Base-by-base conservation (phyloP, 2,797 vertebrate species). In the Cuculus canorus region DNA sequence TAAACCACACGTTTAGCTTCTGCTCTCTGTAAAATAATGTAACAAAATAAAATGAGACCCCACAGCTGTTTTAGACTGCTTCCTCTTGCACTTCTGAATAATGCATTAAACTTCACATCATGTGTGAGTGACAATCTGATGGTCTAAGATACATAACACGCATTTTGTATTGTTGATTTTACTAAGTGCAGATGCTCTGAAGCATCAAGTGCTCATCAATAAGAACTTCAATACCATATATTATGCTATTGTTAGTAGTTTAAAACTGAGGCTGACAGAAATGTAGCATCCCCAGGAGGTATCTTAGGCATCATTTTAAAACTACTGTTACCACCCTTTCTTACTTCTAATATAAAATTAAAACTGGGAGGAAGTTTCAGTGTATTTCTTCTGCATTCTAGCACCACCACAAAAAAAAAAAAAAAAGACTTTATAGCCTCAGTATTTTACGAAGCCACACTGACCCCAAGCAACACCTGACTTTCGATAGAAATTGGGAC, bases 121-220 rank as follows among this genome's bases (percentile, higher is more conserved):
- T 92, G 93, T 91, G 78, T 61, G 77, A 96, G 78, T 81, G 80
- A 93, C 79, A 95, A 91, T 53, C n/a, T 3, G 35, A 91, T 86
- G 65, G 63, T 96, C 92, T 84, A 96, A 93, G 77, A 95, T 88
- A 95, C 43, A 65, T 66, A 95, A 97, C 54, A 73, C 28, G 93
- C 88, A 65, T 75, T 96, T 96, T 86, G n/a, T 92, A 90, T 48
- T 84, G 70, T 82, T 94, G 82, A 91, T 94, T 95, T 96, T 93
- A 88, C 85, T 78, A 88, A 96, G 82, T 54, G 6, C 76, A 90
- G 79, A 94, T 88, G 70, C 59, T 95, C 72, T 78, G 70, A 91
- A 89, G 82, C 89, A 69, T 90, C 88, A 96, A 84, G 95, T 87
- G 82, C 92, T 92, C 93, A 93, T 94, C 90, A 97, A 75, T 91